Base-by-base conservation (phyloP, 2,113 vertebrate species). In the Epinephelus lanceolatus region DNA sequence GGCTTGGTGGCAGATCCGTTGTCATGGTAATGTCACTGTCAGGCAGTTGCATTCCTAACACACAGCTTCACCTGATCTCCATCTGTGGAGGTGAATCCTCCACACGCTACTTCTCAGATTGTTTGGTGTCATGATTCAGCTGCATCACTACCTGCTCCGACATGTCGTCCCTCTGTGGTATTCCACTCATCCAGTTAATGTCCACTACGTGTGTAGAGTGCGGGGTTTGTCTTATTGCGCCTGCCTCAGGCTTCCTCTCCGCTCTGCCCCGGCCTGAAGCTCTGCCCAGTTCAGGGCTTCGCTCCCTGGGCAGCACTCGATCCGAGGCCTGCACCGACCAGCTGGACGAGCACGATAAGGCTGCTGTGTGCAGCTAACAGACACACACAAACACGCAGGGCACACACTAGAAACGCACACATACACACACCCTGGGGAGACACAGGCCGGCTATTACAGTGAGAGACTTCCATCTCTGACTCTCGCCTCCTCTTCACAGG, bases 381-480 rank as follows among this genome's bases (percentile, higher is more conserved):
- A 74, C 51, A 49, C 49, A 71, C 55, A 56, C 37, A 56, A 14
- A 47, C 25, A 47, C 6, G 15, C 37, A 37, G 3, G 14, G 45
- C 56, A 25, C 42, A 23, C 53, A 25, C n/a, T 15, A 15, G 15
- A 51, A 8, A 15, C 3, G 55, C 42, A 37, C 4, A n/a, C 49
- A 59, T 21, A 52, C 0, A 77, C 55, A 27, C 52, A 18, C 30
- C 60, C 76, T 1, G 2, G 56, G 66, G 73, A 75, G 14, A 77
- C 72, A 69, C 14, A 81, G 86, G 40, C 75, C 56, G 47, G 71
- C 88, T 79, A 79, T 90, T 88, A 88, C 77, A 65, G 83, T 51
- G 1, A 84, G 74, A 85, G 68, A 88, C 77, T 67, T 71, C 82
- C 84, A 92, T 91, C 87, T 85, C 67, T 66, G 69, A 81, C 78